Evolutionary conservation across 2,888 invertebrate species (phyloP).

Genomic region (Heteromyza rotundicornis): DNA sequence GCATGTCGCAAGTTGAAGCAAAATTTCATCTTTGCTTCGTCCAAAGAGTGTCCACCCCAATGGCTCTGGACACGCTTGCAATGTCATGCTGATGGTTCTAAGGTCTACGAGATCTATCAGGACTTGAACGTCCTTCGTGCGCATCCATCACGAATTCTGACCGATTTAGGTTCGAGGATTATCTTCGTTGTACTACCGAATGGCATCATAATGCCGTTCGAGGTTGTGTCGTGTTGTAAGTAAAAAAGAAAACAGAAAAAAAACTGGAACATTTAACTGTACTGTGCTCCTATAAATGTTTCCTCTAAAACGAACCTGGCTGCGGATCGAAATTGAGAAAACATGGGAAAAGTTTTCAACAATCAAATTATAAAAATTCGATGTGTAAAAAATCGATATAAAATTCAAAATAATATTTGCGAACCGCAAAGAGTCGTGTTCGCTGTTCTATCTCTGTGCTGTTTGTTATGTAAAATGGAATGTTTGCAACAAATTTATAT

Average conservation of each 20-base stretch:
- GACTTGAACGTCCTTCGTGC: conserved; percentile 27
- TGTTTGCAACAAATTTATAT: too few relatives aligned
- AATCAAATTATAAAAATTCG: conserved; percentile 32
- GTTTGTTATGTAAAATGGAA: too few relatives aligned
- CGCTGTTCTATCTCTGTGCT: too few relatives aligned
- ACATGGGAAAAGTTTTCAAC: conserved; percentile 33
- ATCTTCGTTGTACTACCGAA: neutral
- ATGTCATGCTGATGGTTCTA: conserved; percentile 37
- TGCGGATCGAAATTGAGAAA: conserved; percentile 3
- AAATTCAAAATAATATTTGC: conserved; percentile 19
- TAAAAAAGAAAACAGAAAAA: too few relatives aligned
- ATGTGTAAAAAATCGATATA: conserved; percentile 27
- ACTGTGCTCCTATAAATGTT: neutral
- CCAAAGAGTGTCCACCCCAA: conserved; percentile 13
- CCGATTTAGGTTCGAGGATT: neutral
- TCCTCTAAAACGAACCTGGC: neutral
- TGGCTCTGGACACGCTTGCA: conserved; percentile 50
- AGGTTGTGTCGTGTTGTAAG: neutral
- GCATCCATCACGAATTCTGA: neutral
- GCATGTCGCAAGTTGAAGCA: conserved; percentile 40
- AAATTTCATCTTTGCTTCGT: conserved; percentile 14
- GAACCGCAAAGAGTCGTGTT: too few relatives aligned
- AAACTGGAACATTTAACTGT: neutral
- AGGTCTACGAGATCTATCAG: conserved; percentile 50
- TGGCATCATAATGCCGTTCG: neutral